Percentiles rank a stretch among this genome's conserved stretches.
These are phyloP conservation scores for Synergus laeviventris DNA, from an alignment of 2,888 invertebrate species.

Conservation along the genomic window DNA sequence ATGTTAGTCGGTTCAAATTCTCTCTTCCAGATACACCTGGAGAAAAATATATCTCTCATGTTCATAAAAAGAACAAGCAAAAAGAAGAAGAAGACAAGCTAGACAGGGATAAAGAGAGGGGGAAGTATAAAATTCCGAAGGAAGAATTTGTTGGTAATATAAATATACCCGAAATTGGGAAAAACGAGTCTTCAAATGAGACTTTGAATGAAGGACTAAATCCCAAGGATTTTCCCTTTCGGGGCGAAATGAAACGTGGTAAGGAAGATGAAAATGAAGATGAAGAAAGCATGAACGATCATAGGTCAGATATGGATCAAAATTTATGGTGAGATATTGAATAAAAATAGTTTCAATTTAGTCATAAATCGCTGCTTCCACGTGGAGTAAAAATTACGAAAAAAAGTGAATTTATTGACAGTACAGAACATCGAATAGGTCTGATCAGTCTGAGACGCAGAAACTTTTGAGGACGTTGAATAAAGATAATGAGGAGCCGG, in stretches of 20 bases:
- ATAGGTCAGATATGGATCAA: neutral
- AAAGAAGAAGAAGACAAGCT: slow-evolving; percentile 49
- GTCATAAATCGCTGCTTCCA: neutral
- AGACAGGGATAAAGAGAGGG: slow-evolving; percentile 39
- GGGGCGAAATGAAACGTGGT: neutral
- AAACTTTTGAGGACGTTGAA: neutral
- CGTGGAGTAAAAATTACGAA: neutral
- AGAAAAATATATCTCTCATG: neutral
- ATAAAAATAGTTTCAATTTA: neutral
- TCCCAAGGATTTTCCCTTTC: neutral
- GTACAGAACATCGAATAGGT: slow-evolving; percentile 39
- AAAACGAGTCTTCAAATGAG: slow-evolving; percentile 17
- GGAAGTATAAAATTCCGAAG: slow-evolving; percentile 53
- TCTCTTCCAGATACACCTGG: neutral
- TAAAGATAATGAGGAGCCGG: slow-evolving; percentile 15
- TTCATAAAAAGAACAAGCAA: slow-evolving; percentile 6
- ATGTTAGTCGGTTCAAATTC: neutral
- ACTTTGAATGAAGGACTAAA: neutral
- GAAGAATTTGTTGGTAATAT: slow-evolving; percentile 58
- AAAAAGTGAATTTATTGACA: slow-evolving; percentile 28
- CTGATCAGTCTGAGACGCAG: neutral
- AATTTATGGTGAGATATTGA: neutral
- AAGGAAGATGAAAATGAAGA: neutral
- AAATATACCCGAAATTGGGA: neutral
- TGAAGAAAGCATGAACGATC: neutral